Evolutionary conservation across 2,888 invertebrate genomes (phyloP), one percentile per base, ranked within the genome.

Genomic region (Cataglyphis cursor): DNA sequence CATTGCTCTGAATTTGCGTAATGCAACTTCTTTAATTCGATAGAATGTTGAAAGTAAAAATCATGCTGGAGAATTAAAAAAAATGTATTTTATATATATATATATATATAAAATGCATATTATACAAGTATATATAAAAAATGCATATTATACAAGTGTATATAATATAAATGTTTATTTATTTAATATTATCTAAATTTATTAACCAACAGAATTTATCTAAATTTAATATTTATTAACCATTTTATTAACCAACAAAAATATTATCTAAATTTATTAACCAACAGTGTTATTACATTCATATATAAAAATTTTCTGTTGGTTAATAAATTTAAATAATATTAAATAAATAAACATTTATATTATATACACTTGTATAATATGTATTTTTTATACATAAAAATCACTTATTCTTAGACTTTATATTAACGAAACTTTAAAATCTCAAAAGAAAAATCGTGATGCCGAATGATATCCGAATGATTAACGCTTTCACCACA

Each of bases 401-500:
- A 28, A 48, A 48, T 18, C 5, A 18, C 48, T 48, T 15, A 3
- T 21, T 24, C n/a, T 38, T 48, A 48, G 18, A 18, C 18, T 48
- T 48, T 18, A 48, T 18, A 48, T 48, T 48, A 48, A 18, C 6
- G 4, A 48, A 57, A 57, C 41, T 24, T 6, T 38, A 28, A 41
- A 59, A 59, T 44, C 28, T 28, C n/a, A 8, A 59, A n/a, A 35
- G 10, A n/a, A 61, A 15, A 18, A 44, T n/a, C n/a, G 9, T 18
- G 21, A 62, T 74, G 9, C 5, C 8, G n/a, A 61, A 74, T 68
- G n/a, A 54, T 41, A 73, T 44, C 8, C 15, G 64, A 74, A 44
- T 62, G 62, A 75, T 62, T 64, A 35, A 75, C 48, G 75, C 65
- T 75, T 75, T 75, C 75, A 64, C 75, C 24, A 6, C 48, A n/a